A percentile compares a stretch with the other conserved stretches of the same genome.
These are phyloP conservation scores for Conus betulinus DNA, from an alignment of 1,140 invertebrate genomes.

Conservation along the genomic window DNA sequence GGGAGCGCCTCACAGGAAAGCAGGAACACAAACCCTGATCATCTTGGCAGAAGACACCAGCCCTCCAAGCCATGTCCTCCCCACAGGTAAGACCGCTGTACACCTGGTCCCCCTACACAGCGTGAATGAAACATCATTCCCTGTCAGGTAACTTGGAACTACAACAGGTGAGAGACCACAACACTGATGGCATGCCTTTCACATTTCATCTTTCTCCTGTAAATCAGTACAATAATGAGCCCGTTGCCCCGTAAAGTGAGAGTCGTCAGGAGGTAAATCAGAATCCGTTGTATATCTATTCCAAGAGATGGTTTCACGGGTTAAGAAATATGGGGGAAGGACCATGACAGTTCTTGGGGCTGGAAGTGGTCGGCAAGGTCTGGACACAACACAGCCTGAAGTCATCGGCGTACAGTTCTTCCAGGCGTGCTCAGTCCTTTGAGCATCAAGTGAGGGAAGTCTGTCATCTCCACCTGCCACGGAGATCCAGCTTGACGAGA, in stretches of 20 bases:
- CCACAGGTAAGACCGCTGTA: slow-evolving; percentile 56
- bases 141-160: slow-evolving; percentile 33
- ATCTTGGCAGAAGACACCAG: slow-evolving; percentile 5
- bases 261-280: slow-evolving; percentile 47
- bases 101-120: slow-evolving; percentile 30
- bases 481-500: too few species aligned
- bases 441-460: too few species aligned
- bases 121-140: slow-evolving; percentile 24
- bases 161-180: slow-evolving; percentile 47
- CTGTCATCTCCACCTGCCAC: too few species aligned
- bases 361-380: slow-evolving; percentile 33
- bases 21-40: slow-evolving; percentile 31
- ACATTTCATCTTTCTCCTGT: background rate
- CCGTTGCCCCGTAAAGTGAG: slow-evolving; percentile 49
- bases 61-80: slow-evolving; percentile 29
- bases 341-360: background rate
- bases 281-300: slow-evolving; percentile 31
- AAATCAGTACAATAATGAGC: slow-evolving; percentile 18
- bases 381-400: slow-evolving; percentile 48
- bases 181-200: background rate
- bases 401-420: slow-evolving; percentile 20
- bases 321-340: slow-evolving; percentile 43
- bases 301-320: slow-evolving; percentile 52
- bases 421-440: too few species aligned
- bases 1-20: slow-evolving; percentile 39